phyloP scores from a whole-genome alignment of 2,797 vertebrate genomes.

The Oreortyx pictus region DNA sequence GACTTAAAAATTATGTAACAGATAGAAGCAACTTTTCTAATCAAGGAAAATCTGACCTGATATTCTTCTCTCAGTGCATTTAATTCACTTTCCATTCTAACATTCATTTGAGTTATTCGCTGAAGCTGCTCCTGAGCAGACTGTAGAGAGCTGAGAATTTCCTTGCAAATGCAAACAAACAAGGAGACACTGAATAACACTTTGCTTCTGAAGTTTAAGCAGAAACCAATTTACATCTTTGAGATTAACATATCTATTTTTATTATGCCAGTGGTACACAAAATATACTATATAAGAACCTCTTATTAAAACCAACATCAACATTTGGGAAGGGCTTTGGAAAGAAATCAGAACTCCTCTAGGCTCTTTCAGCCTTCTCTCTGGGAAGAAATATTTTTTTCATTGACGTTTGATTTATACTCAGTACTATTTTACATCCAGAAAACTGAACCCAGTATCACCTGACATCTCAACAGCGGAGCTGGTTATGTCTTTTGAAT shows the following conservation, averaged over 20 bases:
- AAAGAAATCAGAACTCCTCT: background rate
- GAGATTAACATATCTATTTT: background rate
- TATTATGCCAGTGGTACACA: background rate
- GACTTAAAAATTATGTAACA: conserved; percentile 27
- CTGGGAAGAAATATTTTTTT: background rate
- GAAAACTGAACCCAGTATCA: background rate
- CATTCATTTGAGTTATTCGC: conserved; percentile 82
- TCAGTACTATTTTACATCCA: background rate
- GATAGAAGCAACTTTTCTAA: conserved; percentile 25
- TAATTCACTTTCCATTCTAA: conserved; percentile 83
- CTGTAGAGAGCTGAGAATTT: conserved; percentile 86
- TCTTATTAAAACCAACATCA: background rate
- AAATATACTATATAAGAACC: background rate
- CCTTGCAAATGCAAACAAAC: conserved; percentile 80
- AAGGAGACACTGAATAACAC: background rate
- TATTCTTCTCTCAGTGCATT: conserved; percentile 80
- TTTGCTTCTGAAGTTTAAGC: conserved; percentile 24
- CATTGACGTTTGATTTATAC: background rate
- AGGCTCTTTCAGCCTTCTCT: background rate
- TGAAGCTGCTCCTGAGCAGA: conserved; percentile 85
- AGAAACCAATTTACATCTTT: background rate
- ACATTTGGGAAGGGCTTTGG: background rate
- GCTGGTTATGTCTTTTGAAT: background rate
- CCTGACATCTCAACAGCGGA: background rate
- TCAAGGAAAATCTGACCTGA: conserved; percentile 73